Percentiles rank a stretch among this genome's conserved stretches.
These are phyloP conservation scores for Archilochus colubris DNA, from an alignment of 2,113 vertebrate species.

Conservation along the genomic window DNA sequence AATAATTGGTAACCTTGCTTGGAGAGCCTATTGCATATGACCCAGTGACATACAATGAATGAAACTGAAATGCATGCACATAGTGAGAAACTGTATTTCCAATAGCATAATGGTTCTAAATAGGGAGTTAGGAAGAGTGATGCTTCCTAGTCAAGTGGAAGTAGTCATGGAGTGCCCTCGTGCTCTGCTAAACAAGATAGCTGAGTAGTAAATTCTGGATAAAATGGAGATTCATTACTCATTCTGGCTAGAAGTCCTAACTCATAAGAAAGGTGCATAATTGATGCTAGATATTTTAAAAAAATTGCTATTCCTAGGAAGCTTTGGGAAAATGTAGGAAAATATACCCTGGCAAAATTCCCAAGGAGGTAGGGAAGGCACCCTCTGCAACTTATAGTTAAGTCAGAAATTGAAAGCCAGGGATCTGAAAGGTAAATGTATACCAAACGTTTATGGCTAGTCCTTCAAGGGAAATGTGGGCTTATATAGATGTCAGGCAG, in stretches of 20 bases:
- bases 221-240: neutral
- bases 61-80: neutral
- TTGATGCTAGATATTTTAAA: constrained; percentile 41
- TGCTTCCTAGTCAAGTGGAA: neutral
- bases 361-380: neutral
- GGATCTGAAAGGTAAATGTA: neutral
- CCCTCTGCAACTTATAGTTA: neutral
- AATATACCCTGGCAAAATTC: neutral
- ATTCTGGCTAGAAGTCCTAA: neutral
- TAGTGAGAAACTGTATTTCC: neutral
- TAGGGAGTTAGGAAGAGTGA: neutral
- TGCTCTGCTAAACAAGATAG: neutral
- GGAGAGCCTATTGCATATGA: neutral
- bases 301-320: neutral
- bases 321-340: neutral
- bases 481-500: neutral
- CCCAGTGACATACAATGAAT: neutral
- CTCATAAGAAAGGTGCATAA: neutral
- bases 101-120: neutral
- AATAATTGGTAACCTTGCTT: neutral
- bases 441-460: neutral
- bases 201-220: constrained; percentile 9
- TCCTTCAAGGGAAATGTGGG: neutral
- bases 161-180: neutral
- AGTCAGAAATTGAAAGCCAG: neutral